phyloP scores from a whole-genome alignment of 1,140 invertebrate genomes.

The Megathymus violae region DNA sequence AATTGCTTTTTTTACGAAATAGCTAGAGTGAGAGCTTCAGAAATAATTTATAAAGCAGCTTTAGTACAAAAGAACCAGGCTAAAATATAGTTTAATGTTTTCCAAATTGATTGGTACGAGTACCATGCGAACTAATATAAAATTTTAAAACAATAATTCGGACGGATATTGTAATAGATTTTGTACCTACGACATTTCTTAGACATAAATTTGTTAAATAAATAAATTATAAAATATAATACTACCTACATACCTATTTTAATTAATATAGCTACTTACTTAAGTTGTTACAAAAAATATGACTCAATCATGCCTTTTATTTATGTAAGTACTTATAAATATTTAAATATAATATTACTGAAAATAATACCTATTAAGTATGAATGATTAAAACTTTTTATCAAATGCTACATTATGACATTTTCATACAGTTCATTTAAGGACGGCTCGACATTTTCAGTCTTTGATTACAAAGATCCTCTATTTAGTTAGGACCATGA shows the following conservation, averaged over 20 bases:
- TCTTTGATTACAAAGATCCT: not conserved
- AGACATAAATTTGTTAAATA: slow-evolving; percentile 9
- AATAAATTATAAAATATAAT: not conserved
- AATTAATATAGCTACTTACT: not conserved
- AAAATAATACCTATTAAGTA: not conserved
- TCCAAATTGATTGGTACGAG: no score
- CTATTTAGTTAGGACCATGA: not conserved
- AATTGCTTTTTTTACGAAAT: no score
- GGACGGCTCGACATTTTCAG: not conserved
- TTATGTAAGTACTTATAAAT: not conserved
- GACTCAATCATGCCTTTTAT: not conserved
- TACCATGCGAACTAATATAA: no score
- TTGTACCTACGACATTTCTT: slow-evolving; percentile 1
- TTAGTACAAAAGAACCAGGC: no score
- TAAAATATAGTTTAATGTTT: no score
- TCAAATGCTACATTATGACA: not conserved
- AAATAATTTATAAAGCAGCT: no score
- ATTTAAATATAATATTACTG: not conserved
- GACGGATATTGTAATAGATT: slow-evolving; percentile 8
- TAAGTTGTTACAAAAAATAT: not conserved
- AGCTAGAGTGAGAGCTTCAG: no score
- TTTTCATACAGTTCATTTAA: no score
- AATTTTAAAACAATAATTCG: not conserved
- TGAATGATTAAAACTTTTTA: not conserved
- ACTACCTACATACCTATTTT: no score